Evolutionary conservation across 2,113 vertebrate species (phyloP), one percentile per base, ranked within the genome.

Genomic region (Rhizomys pruinosus): DNA sequence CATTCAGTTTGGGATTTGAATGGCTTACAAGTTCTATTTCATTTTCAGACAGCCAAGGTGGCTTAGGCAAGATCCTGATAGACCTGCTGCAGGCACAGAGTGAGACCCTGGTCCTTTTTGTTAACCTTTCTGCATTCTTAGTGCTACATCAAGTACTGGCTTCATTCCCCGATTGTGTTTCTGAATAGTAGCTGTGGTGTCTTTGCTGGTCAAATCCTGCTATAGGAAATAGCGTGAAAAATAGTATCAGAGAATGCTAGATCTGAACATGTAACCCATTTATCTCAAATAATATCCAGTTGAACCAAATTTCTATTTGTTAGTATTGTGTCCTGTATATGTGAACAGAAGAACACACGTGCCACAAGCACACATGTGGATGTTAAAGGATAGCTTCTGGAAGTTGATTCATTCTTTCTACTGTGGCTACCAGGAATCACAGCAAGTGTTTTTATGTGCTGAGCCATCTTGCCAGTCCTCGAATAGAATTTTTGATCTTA

Each of bases 131-230:
- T 39, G 9, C 16, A 23, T 86, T 59, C 80, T 85, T 59, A 85
- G 29, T 9, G 1, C 85, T 47, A 63, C 47, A 84, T 94, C 4
- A 13, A 73, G 32, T 44, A 47, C 19, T 44, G 29, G 19, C 27
- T 69, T 95, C 77, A 91, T 90, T 92, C 61, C 68, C 81, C n/a
- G 79, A 34, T 29, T 55, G 13, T 59, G 23, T 78, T 88, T 52
- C 52, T 44, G 27, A 88, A 52, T 72, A 72, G 64, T 42, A 55
- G 29, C 73, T 88, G 78, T 23, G 55, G 69, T 88, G 5, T 85
- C 77, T 93, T 79, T 76, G 79, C 27, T 44, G 85, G 66, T 69
- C 77, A 93, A 64, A 79, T 87, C 16, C 61, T 87, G 42, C 39
- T 64, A 42, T 0, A 86, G 81, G 57, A 85, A 78, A 59, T 66